phyloP scores from a whole-genome alignment of 2,113 vertebrate genomes.

The Colinus virginianus region DNA sequence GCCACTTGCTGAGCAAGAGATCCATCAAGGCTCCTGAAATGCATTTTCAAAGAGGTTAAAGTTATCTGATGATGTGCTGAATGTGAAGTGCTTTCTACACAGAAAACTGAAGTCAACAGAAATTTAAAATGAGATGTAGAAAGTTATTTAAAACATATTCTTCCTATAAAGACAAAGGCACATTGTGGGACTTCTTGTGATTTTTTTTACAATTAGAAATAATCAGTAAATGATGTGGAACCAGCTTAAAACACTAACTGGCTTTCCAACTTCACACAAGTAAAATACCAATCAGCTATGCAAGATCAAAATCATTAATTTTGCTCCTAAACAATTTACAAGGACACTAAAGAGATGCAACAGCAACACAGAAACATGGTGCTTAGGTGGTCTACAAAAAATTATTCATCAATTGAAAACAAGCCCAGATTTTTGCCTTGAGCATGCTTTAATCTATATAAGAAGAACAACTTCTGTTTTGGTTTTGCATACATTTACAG shows the following conservation, averaged over 20 bases:
- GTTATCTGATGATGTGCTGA: not conserved
- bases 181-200: not conserved
- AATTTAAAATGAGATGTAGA: slow-evolving; percentile 8
- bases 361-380: not conserved
- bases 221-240: slow-evolving; percentile 1
- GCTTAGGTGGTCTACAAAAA: not conserved
- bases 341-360: not conserved
- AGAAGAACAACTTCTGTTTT: not conserved
- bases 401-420: slow-evolving; percentile 14
- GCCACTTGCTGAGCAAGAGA: slow-evolving; percentile 23
- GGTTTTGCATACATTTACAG: not conserved
- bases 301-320: slow-evolving; percentile 23
- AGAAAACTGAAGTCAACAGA: not conserved
- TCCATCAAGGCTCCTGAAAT: slow-evolving; percentile 43
- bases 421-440: slow-evolving; percentile 5
- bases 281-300: not conserved
- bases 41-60: slow-evolving; percentile 43
- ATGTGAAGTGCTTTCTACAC: slow-evolving; percentile 15
- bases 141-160: not conserved
- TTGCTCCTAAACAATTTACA: not conserved
- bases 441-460: not conserved
- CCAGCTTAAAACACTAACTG: not conserved
- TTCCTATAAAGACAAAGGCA: not conserved
- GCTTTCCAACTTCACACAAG: not conserved
- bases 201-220: slow-evolving; percentile 2